phyloP scores from a whole-genome alignment of 2,113 vertebrate genomes.

The Agapornis roseicollis region DNA sequence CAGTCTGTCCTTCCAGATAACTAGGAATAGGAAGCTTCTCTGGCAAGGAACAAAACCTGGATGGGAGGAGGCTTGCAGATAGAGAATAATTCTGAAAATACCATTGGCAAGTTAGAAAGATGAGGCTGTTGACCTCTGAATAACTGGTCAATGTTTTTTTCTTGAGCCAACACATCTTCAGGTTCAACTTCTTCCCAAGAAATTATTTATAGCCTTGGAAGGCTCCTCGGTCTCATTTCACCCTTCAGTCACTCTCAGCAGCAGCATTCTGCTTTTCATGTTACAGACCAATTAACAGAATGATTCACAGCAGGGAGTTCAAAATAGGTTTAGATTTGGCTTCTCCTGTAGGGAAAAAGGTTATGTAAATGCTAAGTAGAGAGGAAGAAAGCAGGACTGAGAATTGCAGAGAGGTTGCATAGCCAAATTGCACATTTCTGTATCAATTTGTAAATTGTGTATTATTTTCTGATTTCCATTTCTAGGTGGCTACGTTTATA shows the following conservation, averaged over 20 bases:
- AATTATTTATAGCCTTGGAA: constrained; percentile 60
- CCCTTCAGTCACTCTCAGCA: constrained; percentile 60
- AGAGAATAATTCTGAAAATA: constrained; percentile 25
- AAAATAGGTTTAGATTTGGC: constrained; percentile 41
- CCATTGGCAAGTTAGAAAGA: constrained; percentile 14
- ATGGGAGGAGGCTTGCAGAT: not conserved
- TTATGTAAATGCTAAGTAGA: not conserved
- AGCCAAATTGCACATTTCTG: not conserved
- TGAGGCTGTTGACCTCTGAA: constrained; percentile 31
- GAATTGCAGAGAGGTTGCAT: not conserved
- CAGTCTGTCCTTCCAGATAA: constrained; percentile 10
- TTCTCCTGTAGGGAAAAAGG: constrained; percentile 7
- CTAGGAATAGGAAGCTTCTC: not conserved
- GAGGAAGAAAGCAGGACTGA: not conserved
- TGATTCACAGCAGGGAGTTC: constrained; percentile 64
- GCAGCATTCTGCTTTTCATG: constrained; percentile 53
- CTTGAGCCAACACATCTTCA: constrained; percentile 7
- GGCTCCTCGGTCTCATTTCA: constrained; percentile 51
- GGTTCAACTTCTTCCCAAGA: constrained; percentile 46
- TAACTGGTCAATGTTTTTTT: constrained; percentile 39
- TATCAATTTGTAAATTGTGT: not conserved
- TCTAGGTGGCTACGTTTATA: not conserved
- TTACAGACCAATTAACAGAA: constrained; percentile 65
- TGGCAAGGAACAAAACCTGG: not conserved
- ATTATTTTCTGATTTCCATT: not conserved